These are phyloP conservation scores for Phenganax subtilis DNA, from an alignment of 92 coral and sea anemone genomes.

Conservation along the genomic window DNA sequence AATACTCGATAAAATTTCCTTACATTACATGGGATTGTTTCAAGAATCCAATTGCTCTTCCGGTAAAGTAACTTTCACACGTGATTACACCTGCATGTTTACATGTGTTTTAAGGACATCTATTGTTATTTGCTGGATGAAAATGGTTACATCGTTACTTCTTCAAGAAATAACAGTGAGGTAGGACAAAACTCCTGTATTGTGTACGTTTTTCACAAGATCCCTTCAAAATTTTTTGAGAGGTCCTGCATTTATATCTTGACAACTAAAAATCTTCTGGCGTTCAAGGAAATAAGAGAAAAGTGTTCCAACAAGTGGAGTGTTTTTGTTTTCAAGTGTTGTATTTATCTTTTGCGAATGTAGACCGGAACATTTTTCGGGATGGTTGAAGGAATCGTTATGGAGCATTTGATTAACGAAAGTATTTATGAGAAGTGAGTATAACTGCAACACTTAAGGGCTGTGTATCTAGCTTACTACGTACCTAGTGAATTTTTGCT, in stretches of 20 bases:
- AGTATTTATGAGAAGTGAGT: slow-evolving; percentile 52
- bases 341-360: slow-evolving; percentile 2
- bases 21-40: no score
- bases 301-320: neutral
- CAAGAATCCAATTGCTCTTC: neutral
- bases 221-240: neutral
- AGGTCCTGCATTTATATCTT: neutral
- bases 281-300: neutral
- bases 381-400: slow-evolving; percentile 51
- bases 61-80: neutral
- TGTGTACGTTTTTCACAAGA: neutral
- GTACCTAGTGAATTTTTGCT: neutral
- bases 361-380: slow-evolving; percentile 77
- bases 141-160: slow-evolving; percentile 72
- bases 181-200: slow-evolving; percentile 18
- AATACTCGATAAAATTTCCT: no score
- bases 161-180: slow-evolving; percentile 48
- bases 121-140: slow-evolving; percentile 69
- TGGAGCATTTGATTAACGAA: slow-evolving; percentile 53
- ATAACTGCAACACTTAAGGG: no score
- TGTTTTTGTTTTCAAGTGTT: neutral
- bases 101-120: slow-evolving; percentile 32
- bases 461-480: neutral
- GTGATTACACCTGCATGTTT: neutral
- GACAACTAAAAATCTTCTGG: neutral